These are phyloP conservation scores for Larimichthys polyactis DNA, from an alignment of 2,113 vertebrate genomes.

Conservation along the genomic window DNA sequence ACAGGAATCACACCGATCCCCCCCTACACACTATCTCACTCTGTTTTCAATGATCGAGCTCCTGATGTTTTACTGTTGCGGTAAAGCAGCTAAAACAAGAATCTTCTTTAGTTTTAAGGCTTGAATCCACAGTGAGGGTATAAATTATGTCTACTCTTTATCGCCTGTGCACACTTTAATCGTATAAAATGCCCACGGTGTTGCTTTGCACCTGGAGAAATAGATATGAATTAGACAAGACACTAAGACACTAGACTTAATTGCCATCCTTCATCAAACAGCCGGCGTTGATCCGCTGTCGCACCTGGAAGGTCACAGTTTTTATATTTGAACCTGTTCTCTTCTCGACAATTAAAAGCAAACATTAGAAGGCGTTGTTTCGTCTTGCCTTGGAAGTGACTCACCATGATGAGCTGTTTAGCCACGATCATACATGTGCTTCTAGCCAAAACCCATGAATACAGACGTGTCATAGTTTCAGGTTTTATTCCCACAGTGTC, in stretches of 20 bases:
- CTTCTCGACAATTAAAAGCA: background rate
- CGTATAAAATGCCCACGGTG: background rate
- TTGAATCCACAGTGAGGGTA: slow-evolving; percentile 1
- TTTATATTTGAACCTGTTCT: background rate
- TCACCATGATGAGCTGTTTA: background rate
- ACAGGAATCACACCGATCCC: background rate
- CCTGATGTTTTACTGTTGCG: background rate
- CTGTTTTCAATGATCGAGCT: background rate
- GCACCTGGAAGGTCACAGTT: background rate
- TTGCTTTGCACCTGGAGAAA: background rate
- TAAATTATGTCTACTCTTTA: background rate
- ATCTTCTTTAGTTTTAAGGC: background rate
- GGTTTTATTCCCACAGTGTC: slow-evolving; percentile 5
- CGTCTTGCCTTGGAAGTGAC: slow-evolving; percentile 8
- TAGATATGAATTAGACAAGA: background rate
- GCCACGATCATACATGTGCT: slow-evolving; percentile 14
- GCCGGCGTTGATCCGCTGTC: background rate
- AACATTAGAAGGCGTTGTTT: background rate
- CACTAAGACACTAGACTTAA: background rate
- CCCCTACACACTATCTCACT: background rate
- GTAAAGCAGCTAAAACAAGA: background rate
- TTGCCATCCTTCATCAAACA: background rate
- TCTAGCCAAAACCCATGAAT: slow-evolving; percentile 6
- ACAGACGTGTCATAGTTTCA: slow-evolving; percentile 8
- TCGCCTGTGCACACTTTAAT: background rate